These are phyloP conservation scores for Heteronetta atricapilla DNA, from an alignment of 2,113 vertebrate genomes.

Conservation along the genomic window DNA sequence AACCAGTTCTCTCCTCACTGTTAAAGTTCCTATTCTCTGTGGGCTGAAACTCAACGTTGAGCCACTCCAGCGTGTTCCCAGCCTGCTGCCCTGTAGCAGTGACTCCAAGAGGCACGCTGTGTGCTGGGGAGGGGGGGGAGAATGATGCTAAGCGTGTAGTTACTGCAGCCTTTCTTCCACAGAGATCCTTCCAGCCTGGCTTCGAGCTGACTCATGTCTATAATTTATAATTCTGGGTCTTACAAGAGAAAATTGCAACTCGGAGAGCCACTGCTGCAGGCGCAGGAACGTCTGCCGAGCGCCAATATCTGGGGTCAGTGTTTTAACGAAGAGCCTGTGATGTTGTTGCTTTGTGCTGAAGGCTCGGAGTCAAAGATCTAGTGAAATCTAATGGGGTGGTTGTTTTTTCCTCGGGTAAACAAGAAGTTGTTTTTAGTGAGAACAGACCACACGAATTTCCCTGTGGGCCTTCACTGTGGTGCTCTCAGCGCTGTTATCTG, in stretches of 20 bases:
- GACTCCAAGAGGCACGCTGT: not conserved
- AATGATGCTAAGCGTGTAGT: not conserved
- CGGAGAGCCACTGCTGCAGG: not conserved
- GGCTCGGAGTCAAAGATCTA: not conserved
- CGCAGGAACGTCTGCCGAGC: not conserved
- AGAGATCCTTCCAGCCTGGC: not conserved
- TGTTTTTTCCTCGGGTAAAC: constrained; percentile 9
- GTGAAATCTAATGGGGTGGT: constrained; percentile 9
- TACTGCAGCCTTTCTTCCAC: not conserved
- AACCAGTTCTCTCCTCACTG: not conserved
- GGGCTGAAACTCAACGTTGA: not conserved
- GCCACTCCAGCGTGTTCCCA: not conserved
- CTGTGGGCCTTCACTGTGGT: not conserved
- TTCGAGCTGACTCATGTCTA: not conserved
- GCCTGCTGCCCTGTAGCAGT: not conserved
- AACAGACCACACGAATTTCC: constrained; percentile 10
- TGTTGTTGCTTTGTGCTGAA: constrained; percentile 43
- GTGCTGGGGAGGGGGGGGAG: not conserved
- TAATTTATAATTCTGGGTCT: not conserved
- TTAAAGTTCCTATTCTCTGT: not conserved
- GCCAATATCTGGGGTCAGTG: constrained; percentile 3
- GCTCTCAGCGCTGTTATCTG: not conserved
- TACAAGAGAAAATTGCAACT: not conserved
- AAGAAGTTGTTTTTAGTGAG: constrained; percentile 41
- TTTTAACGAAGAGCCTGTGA: not conserved